Evolutionary conservation across 2,888 invertebrate species (phyloP).

Genomic region (Augochlorella aurata): DNA sequence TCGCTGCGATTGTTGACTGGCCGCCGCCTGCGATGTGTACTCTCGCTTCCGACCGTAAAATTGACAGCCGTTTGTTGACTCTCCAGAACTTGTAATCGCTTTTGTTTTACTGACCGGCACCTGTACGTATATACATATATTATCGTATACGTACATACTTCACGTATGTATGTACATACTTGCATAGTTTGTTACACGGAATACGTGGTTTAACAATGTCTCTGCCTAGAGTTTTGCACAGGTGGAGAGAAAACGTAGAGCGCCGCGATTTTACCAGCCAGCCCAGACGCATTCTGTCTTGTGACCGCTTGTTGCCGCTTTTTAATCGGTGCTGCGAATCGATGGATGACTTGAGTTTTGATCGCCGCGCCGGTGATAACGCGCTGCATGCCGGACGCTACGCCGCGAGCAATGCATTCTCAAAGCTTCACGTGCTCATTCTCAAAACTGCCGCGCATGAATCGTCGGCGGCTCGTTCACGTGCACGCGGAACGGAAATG

Average conservation of each 20-base stretch:
- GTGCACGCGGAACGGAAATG: slow-evolving; percentile 3
- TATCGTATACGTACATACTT: background rate
- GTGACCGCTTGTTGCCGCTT: slow-evolving; percentile 15
- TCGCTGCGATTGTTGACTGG: slow-evolving; percentile 19
- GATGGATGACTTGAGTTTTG: slow-evolving; percentile 8
- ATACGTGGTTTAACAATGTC: background rate
- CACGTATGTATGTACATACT: background rate
- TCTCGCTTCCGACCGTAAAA: slow-evolving; percentile 14
- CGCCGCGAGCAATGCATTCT: slow-evolving; percentile 2
- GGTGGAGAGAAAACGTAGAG: slow-evolving; percentile 9
- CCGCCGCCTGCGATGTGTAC: slow-evolving; percentile 18
- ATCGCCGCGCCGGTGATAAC: slow-evolving; percentile 10
- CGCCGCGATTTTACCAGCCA: slow-evolving; percentile 7
- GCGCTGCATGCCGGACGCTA: slow-evolving; percentile 5
- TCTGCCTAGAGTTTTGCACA: background rate
- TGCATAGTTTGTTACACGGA: background rate
- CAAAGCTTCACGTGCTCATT: background rate
- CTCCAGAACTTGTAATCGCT: slow-evolving; percentile 5
- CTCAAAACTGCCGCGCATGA: background rate
- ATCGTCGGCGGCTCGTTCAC: background rate
- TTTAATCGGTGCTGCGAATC: background rate
- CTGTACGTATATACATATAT: background rate
- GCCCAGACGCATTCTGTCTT: slow-evolving; percentile 9
- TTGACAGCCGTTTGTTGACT: background rate
- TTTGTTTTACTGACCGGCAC: background rate